Evolutionary conservation across 2,797 vertebrate genomes (phyloP).

Genomic region (Coluber constrictor): DNA sequence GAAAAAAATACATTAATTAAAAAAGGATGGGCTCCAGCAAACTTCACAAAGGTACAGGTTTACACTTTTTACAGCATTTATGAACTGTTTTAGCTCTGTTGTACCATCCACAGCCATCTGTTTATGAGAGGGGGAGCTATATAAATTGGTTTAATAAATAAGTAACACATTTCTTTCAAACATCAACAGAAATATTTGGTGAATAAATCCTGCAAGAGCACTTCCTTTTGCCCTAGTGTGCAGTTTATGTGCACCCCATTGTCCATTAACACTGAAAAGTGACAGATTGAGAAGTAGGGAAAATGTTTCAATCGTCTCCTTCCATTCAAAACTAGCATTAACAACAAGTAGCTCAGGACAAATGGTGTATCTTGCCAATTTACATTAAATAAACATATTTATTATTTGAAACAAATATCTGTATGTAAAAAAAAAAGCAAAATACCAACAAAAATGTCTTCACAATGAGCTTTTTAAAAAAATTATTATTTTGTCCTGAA

Average conservation of each 20-base stretch:
- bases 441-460: slow-evolving; percentile 40
- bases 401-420: slow-evolving; percentile 59
- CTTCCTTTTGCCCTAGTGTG: slow-evolving; percentile 64
- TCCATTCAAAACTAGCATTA: slow-evolving; percentile 60
- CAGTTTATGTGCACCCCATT: slow-evolving; percentile 62
- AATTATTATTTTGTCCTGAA: slow-evolving; percentile 24
- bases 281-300: slow-evolving; percentile 72
- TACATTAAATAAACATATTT: slow-evolving; percentile 73
- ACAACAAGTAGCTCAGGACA: slow-evolving; percentile 71
- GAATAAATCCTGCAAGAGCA: slow-evolving; percentile 65
- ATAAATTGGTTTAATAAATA: not conserved
- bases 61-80: not conserved
- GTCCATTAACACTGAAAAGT: slow-evolving; percentile 74
- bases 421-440: slow-evolving; percentile 58
- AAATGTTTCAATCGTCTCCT: slow-evolving; percentile 54
- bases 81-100: not conserved
- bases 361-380: slow-evolving; percentile 74
- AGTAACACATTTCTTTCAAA: slow-evolving; percentile 54
- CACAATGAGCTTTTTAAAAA: not conserved
- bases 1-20: slow-evolving; percentile 29
- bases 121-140: not conserved
- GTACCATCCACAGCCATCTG: not conserved
- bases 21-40: not conserved
- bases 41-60: not conserved
- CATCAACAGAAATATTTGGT: slow-evolving; percentile 63